Evolutionary conservation across 2,797 vertebrate species (phyloP).

Genomic region (Salmo trutta): DNA sequence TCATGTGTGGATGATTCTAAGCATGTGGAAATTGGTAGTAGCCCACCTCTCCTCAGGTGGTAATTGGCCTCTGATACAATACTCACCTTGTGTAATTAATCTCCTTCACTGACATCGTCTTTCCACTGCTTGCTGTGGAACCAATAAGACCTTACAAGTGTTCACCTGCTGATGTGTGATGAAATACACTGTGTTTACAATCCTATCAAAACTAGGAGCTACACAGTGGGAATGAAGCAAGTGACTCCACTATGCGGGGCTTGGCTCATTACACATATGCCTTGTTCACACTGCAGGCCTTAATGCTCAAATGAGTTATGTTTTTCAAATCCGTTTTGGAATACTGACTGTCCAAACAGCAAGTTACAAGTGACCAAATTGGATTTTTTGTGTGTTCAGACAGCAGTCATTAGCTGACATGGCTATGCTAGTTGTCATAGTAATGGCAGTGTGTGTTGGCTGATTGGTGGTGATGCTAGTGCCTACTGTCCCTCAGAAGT

Average conservation of each 20-base stretch:
- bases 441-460: too few species aligned
- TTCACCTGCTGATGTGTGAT: constrained; percentile 31
- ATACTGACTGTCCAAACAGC: too few species aligned
- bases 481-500: too few species aligned
- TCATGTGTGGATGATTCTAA: constrained; percentile 27
- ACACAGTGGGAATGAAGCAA: background rate
- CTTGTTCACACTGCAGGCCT: too few species aligned
- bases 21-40: constrained; percentile 30
- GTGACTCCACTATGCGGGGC: background rate
- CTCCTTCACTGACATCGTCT: constrained; percentile 20
- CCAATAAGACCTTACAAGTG: constrained; percentile 31
- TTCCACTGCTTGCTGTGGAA: constrained; percentile 20
- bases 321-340: too few species aligned
- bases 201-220: background rate
- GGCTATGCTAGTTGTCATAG: too few species aligned
- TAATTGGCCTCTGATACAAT: constrained; percentile 71
- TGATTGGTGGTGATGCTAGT: too few species aligned
- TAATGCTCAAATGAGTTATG: too few species aligned
- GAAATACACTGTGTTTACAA: constrained; percentile 22
- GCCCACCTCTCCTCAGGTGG: constrained; percentile 61
- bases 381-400: too few species aligned
- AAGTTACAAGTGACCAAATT: too few species aligned
- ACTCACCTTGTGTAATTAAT: constrained; percentile 58
- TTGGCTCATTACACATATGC: background rate
- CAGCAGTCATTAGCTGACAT: too few species aligned